Evolutionary conservation across 2,113 vertebrate genomes (phyloP).

Genomic region (Stigmatopora nigra): DNA sequence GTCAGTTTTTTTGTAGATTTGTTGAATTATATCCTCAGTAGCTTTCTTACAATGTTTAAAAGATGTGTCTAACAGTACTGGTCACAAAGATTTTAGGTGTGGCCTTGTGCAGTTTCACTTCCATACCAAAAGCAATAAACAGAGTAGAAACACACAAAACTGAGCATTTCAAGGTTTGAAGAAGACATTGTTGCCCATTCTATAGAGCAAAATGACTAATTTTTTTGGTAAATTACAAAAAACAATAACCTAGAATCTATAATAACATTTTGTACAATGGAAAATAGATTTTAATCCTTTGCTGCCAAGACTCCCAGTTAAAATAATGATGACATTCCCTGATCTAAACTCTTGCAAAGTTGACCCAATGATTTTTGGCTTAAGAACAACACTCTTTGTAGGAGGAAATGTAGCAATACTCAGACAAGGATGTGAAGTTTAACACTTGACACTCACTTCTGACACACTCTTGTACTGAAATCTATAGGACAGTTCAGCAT

Average conservation of each 20-base stretch:
- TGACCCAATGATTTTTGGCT: too few species aligned
- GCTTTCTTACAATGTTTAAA: neutral
- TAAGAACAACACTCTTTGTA: neutral
- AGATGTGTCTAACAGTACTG: neutral
- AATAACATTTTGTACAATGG: too few species aligned
- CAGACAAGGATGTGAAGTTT: neutral
- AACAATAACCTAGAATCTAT: too few species aligned
- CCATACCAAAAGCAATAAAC: neutral
- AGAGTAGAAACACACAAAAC: neutral
- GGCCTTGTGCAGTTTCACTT: conserved; percentile 1
- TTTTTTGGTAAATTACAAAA: too few species aligned
- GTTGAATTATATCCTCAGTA: neutral
- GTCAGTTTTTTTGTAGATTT: neutral
- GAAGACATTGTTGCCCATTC: too few species aligned
- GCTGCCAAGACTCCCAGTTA: neutral
- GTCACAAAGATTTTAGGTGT: neutral
- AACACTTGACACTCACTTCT: neutral
- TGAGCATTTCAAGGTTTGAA: neutral
- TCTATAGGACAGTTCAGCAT: neutral
- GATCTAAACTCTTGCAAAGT: too few species aligned
- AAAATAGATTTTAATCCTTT: too few species aligned
- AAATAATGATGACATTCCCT: too few species aligned
- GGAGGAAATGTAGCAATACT: neutral
- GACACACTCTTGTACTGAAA: neutral
- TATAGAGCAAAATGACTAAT: too few species aligned